A percentile compares a stretch with the other conserved stretches of the same genome.
Evolutionary conservation across 2,797 vertebrate genomes (phyloP).

Genomic region (Saxicola maurus): DNA sequence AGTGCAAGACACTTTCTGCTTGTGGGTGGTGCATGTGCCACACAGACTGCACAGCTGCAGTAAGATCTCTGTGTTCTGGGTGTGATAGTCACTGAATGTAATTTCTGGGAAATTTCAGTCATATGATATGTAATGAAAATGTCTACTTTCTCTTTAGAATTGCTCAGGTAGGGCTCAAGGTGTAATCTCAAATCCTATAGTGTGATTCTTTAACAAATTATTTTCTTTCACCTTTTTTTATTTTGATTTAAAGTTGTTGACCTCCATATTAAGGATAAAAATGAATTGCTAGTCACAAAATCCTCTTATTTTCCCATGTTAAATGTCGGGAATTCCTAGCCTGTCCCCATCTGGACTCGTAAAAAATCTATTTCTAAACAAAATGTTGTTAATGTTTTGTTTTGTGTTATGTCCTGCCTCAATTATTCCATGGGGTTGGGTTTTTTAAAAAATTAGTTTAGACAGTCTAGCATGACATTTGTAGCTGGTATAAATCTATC

Average conservation of each 20-base stretch:
- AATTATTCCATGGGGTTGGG: background rate
- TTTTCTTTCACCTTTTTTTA: background rate
- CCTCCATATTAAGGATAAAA: background rate
- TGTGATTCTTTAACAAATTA: background rate
- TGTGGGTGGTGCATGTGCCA: background rate
- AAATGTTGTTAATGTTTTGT: background rate
- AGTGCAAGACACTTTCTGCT: background rate
- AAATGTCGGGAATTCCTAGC: background rate
- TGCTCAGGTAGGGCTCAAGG: background rate
- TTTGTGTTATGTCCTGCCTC: background rate
- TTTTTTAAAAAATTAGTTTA: background rate
- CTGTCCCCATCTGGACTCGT: background rate
- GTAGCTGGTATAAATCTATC: background rate
- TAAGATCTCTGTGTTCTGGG: background rate
- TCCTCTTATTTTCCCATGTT: background rate
- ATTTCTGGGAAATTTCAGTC: background rate
- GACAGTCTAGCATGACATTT: background rate
- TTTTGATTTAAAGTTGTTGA: background rate
- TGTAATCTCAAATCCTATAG: background rate
- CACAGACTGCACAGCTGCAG: background rate
- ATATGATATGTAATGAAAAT: background rate
- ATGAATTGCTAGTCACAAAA: background rate
- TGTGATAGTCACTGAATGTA: rapidly evolving
- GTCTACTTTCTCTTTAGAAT: background rate
- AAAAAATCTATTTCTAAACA: background rate